Conservation (phyloP, 64 coral and sea anemone genomes). For the Dendrophyllia cribrosa region DNA sequence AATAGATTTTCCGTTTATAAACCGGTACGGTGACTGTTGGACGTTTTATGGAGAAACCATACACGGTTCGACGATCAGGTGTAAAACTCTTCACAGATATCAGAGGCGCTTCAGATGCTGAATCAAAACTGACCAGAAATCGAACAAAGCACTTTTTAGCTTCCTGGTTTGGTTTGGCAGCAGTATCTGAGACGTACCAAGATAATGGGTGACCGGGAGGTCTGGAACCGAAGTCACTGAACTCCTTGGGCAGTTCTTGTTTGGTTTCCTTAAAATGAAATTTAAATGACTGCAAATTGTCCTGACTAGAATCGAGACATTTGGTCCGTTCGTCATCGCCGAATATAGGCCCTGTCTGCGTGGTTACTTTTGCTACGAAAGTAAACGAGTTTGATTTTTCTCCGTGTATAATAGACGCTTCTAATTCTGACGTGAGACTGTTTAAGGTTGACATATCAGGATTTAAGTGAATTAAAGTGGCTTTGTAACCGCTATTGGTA, state of each 20-base stretch:
- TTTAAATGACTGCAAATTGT: not conserved
- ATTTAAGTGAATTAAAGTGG: not conserved
- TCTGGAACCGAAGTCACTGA: not conserved
- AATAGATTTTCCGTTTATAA: not conserved
- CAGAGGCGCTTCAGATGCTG: not conserved
- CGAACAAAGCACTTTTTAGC: too few relatives aligned
- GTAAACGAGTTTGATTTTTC: not conserved
- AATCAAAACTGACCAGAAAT: too few relatives aligned
- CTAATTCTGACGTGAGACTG: not conserved
- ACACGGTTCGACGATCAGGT: not conserved
- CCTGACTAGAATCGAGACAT: not conserved
- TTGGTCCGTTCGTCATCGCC: not conserved
- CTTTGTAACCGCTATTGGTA: not conserved
- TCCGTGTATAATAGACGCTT: not conserved
- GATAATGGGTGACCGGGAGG: too few relatives aligned
- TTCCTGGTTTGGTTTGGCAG: too few relatives aligned
- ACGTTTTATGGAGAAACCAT: not conserved
- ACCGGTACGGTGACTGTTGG: not conserved
- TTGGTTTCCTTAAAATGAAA: not conserved
- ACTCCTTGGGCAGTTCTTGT: not conserved
- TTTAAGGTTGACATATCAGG: not conserved
- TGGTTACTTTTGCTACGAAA: not conserved
- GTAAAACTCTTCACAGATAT: not conserved
- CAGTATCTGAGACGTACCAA: too few relatives aligned
- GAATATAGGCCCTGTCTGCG: not conserved